phyloP scores from a whole-genome alignment of 2,888 invertebrate genomes.

The Tanytarsus gracilentus region DNA sequence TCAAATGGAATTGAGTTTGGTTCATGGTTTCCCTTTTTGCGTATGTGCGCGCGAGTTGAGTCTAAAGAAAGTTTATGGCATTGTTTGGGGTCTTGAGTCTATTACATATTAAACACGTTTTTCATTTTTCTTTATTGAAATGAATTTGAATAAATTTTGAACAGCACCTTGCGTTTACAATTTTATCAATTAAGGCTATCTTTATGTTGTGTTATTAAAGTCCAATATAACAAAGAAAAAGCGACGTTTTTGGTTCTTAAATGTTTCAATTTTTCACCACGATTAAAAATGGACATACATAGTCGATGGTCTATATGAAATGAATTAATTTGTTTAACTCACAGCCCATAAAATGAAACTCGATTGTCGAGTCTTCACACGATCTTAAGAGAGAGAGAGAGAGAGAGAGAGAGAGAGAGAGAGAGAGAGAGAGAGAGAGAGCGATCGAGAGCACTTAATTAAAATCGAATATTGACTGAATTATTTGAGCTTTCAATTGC shows the following conservation, averaged over 20 bases:
- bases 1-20: constrained; percentile 5
- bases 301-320: background rate
- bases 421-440: too few relatives aligned
- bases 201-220: constrained; percentile 13
- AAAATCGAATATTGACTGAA: constrained; percentile 18
- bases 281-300: too few relatives aligned
- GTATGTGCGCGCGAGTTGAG: background rate
- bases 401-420: background rate
- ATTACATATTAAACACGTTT: background rate
- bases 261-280: background rate
- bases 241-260: background rate
- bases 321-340: constrained; percentile 8
- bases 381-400: background rate
- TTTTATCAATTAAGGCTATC: constrained; percentile 19
- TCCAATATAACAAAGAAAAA: background rate
- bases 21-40: background rate
- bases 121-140: constrained; percentile 1
- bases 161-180: constrained; percentile 15
- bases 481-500: constrained; percentile 6
- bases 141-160: constrained; percentile 12
- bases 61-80: constrained; percentile 9
- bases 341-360: background rate
- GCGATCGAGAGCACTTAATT: constrained; percentile 18
- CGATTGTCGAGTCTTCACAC: constrained; percentile 6
- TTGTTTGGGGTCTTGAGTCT: background rate